phyloP scores from a whole-genome alignment of 2,113 vertebrate genomes.

The Pandion haliaetus region DNA sequence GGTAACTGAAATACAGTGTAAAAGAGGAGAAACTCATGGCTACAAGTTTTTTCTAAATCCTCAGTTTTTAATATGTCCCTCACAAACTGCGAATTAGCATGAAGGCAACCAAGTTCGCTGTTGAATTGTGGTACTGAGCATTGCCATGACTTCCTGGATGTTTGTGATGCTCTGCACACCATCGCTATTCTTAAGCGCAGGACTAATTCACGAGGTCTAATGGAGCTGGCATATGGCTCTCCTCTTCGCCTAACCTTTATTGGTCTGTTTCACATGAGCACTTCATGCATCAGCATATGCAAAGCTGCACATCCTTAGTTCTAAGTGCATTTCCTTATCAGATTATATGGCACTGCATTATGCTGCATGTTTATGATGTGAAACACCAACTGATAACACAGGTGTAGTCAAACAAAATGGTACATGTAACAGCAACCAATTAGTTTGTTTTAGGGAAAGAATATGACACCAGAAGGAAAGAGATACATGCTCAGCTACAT shows the following conservation, averaged over 20 bases:
- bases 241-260: neutral
- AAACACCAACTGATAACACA: neutral
- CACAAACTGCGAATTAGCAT: neutral
- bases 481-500: neutral
- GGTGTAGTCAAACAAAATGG: slow-evolving; percentile 1
- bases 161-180: neutral
- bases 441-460: neutral
- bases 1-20: neutral
- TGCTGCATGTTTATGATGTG: neutral
- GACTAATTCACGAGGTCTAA: neutral
- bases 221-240: neutral
- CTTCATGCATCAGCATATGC: neutral
- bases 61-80: neutral
- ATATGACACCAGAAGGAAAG: neutral
- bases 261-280: neutral
- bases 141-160: neutral
- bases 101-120: neutral
- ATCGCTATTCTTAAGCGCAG: neutral
- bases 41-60: neutral
- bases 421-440: neutral
- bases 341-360: neutral
- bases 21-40: neutral
- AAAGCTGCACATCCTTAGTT: neutral
- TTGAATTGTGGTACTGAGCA: neutral
- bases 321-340: slow-evolving; percentile 50